These are phyloP conservation scores for Eulithis prunata DNA, from an alignment of 2,888 invertebrate genomes.

Conservation along the genomic window DNA sequence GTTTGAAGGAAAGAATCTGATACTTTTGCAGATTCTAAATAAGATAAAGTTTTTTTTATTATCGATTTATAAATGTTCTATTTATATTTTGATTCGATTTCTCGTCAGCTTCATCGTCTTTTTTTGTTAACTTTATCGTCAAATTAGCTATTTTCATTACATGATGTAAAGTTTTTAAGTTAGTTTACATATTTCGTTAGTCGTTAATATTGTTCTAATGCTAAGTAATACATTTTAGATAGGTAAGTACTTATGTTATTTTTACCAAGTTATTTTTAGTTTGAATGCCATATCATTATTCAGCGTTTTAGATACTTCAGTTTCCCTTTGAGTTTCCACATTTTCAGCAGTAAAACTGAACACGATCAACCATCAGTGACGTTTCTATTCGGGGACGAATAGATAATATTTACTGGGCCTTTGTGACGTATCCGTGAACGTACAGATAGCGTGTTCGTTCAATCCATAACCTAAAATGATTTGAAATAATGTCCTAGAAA, in stretches of 20 bases:
- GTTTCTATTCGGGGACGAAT: slow-evolving; percentile 47
- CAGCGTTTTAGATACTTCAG: too few relatives aligned
- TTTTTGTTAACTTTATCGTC: too few relatives aligned
- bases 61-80: not conserved
- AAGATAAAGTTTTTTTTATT: not conserved
- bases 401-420: slow-evolving; percentile 47
- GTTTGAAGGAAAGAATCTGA: slow-evolving; percentile 1
- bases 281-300: too few relatives aligned
- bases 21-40: slow-evolving; percentile 6
- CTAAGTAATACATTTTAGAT: too few relatives aligned
- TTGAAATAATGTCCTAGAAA: too few relatives aligned
- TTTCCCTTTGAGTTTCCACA: not conserved
- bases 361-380: slow-evolving; percentile 4
- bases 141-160: too few relatives aligned
- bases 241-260: too few relatives aligned
- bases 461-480: too few relatives aligned
- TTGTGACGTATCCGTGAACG: slow-evolving; percentile 32
- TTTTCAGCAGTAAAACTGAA: not conserved
- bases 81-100: not conserved
- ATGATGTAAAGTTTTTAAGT: too few relatives aligned
- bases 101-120: not conserved
- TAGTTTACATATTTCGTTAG: too few relatives aligned
- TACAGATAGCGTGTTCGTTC: slow-evolving; percentile 17
- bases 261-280: too few relatives aligned
- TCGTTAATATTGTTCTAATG: too few relatives aligned